A percentile compares a stretch with the other conserved stretches of the same genome.
Conservation (phyloP, 1,140 invertebrate species). For the Brachystomella parvula region DNA sequence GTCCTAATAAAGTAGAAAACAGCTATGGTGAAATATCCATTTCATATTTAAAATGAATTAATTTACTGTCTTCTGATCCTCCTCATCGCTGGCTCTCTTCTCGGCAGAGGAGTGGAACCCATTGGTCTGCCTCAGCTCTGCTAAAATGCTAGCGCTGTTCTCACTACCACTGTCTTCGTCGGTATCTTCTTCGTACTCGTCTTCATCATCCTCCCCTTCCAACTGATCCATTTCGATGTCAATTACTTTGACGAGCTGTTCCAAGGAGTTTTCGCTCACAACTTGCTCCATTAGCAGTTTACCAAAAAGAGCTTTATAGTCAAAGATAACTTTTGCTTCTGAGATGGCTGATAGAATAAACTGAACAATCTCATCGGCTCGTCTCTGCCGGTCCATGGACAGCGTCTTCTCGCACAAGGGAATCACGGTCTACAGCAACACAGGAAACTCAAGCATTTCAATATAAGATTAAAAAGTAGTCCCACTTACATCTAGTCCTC, state of each 20-base stretch:
- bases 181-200: neutral
- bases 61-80: neutral
- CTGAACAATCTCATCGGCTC: neutral
- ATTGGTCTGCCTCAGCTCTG: neutral
- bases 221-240: neutral
- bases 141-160: neutral
- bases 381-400: neutral
- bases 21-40: neutral
- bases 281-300: neutral
- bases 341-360: neutral
- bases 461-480: neutral
- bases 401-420: neutral
- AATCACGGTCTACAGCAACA: neutral
- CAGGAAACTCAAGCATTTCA: neutral
- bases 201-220: neutral
- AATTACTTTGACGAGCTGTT: neutral
- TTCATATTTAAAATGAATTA: neutral
- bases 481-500: neutral
- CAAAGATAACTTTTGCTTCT: neutral
- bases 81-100: neutral
- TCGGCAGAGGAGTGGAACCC: neutral
- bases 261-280: too few species aligned
- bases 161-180: neutral
- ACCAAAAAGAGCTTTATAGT: neutral
- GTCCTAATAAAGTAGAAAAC: neutral